Conservation (phyloP, 2,888 invertebrate species). For the Meganola albula region DNA sequence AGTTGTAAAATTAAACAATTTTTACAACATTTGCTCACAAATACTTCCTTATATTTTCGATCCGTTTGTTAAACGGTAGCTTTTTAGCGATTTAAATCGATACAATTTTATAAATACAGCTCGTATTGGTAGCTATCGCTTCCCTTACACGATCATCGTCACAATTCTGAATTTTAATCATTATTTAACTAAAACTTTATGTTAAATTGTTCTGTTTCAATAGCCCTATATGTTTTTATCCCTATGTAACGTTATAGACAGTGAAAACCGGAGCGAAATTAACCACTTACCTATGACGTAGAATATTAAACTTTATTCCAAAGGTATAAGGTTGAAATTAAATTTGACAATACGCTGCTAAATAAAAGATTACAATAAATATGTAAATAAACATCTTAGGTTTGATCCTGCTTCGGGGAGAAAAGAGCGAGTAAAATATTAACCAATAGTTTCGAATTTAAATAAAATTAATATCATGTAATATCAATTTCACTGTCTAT, state of each 20-base stretch:
- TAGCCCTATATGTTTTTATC: constrained; percentile 34
- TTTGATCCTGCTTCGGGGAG: constrained; percentile 60
- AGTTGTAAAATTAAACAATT: constrained; percentile 54
- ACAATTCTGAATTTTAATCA: constrained; percentile 28
- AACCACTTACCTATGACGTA: constrained; percentile 23
- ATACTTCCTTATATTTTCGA: constrained; percentile 69
- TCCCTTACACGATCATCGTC: constrained; percentile 53
- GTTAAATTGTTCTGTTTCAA: constrained; percentile 13
- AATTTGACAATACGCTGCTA: constrained; percentile 41
- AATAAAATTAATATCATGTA: constrained; percentile 65
- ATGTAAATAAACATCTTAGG: constrained; percentile 65
- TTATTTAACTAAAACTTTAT: background rate
- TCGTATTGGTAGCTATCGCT: constrained; percentile 28
- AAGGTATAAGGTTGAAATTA: constrained; percentile 28
- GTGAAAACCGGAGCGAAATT: constrained; percentile 54
- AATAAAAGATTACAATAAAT: constrained; percentile 70
- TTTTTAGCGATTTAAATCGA: constrained; percentile 41
- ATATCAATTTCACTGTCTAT: constrained; percentile 78
- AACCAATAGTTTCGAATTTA: constrained; percentile 74
- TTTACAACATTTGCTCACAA: constrained; percentile 63
- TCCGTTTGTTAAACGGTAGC: constrained; percentile 64
- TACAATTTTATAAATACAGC: constrained; percentile 65
- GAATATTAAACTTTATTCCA: constrained; percentile 31
- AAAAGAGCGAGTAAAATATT: constrained; percentile 46
- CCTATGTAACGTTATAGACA: constrained; percentile 60